Evolutionary conservation across 2,888 invertebrate species (phyloP), one percentile per base, ranked within the genome.

Genomic region (Spialia ferax): DNA sequence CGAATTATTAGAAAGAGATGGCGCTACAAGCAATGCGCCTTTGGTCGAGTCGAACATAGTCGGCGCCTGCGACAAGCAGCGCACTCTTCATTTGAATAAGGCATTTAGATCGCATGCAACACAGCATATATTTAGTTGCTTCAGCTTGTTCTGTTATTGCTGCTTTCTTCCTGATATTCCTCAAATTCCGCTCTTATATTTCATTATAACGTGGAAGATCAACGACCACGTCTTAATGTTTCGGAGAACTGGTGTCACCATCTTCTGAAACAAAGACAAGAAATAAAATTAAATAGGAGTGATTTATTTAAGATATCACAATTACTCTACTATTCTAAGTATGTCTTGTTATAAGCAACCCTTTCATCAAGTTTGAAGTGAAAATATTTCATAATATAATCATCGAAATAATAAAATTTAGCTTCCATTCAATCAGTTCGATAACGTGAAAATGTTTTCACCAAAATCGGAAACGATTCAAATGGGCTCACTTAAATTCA

Each of bases 1-100:
- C 78, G 97, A 97, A 87, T 96, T 97, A 91, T 97, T 97, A 86
- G 96, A 96, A 66, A 97, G 94, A 76, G 96, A 95, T 73, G 97
- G 97, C 83, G 97, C 96, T 82, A 96, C 95, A 81, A 97, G 95
- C 88, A 96, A 95, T 83, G 96, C 96, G 87, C 95, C 95, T 88
- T 96, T 96, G 76, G 92, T 93, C 89, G 94, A 94, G 89, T 95
- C 95, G 87, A 95, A 93, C 95, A 95, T 95, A 89, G 85, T 93
- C 89, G 88, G 89, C 90, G 91, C 90, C 87, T 86, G 87, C 87
- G 77, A 76, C 76, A 70, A 79, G 90, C 90, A 90, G 92, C 89
- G 89, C 91, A 83, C 75, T 71, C 79, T 83, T 80, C 83, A 88
- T 80, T 87, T 90, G 83, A 85, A 90, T 88, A 85, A 92, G 87